These are phyloP conservation scores for Mechanitis messenoides DNA, from an alignment of 2,888 invertebrate species.

Conservation along the genomic window DNA sequence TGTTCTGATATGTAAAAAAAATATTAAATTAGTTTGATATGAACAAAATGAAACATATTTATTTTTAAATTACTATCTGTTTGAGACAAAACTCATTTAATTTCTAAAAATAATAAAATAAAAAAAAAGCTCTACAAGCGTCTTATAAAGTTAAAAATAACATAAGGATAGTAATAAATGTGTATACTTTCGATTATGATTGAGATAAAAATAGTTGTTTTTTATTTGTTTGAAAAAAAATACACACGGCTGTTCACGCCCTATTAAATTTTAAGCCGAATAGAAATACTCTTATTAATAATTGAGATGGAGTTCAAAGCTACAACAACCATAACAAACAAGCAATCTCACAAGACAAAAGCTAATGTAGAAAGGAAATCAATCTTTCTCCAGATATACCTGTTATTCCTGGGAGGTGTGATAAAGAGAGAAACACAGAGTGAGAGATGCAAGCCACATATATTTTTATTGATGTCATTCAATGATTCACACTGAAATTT, in stretches of 20 bases:
- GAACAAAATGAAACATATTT: too few species aligned
- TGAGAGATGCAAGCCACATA: constrained; percentile 74
- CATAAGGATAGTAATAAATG: too few species aligned
- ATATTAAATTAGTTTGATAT: too few species aligned
- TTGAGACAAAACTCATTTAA: too few species aligned
- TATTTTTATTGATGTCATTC: constrained; percentile 28
- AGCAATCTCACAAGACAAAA: constrained; percentile 68
- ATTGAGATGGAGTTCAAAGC: background rate
- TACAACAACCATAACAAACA: constrained; percentile 38
- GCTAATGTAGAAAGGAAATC: constrained; percentile 53
- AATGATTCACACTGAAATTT: constrained; percentile 19
- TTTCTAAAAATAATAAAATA: too few species aligned
- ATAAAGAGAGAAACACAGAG: constrained; percentile 75
- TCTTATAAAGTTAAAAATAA: constrained; percentile 7
- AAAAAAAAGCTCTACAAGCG: constrained; percentile 17
- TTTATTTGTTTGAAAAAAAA: background rate
- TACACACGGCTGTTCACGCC: background rate
- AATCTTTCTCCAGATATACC: constrained; percentile 64
- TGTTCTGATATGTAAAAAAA: too few species aligned
- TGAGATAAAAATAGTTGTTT: too few species aligned
- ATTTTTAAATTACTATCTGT: too few species aligned
- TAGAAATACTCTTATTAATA: constrained; percentile 1
- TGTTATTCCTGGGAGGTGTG: constrained; percentile 75
- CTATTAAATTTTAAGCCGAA: background rate
- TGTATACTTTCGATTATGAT: too few species aligned